Evolutionary conservation across 2,113 vertebrate species (phyloP), one percentile per base, ranked within the genome.

Genomic region (Prinia subflava): DNA sequence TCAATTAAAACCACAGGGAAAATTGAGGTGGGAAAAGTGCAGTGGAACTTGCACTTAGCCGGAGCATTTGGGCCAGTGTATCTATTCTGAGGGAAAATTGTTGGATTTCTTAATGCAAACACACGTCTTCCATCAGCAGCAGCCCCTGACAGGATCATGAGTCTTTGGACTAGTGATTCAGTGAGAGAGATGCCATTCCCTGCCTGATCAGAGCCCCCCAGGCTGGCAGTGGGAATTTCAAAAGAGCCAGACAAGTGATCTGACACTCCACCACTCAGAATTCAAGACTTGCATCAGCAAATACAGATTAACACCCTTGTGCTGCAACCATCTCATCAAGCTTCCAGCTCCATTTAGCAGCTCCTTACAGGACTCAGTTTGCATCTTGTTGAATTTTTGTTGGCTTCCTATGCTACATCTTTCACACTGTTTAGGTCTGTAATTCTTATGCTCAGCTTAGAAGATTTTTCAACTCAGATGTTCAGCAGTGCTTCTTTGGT

Each of bases 1-100:
- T 76, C 91, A 92, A 56, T 92, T 90, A 93, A 95, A 93, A 70
- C 46, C 69, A 15, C 35, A 19, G 62, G 37, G 46, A 89, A 93
- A 92, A 93, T 2, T 3, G 22, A 56, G 46, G 73, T 57, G 50
- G 76, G 46, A 73, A 69, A 52, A 77, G 65, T 2, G 2, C 17
- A 75, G 33, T 15, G n/a, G 25, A 33, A 76, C 52, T 83, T 19
- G 2, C 10, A 3, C 53, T 87, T 35, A n/a, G 41, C 47, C 44
- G 55, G 59, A 52, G 24, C 1, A 1, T 62, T 90, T 68, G 44
- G 52, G 37, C 60, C 79, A 93, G 1, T 22, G 5, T 24, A 5
- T 74, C 47, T 81, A 2, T 81, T 92, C 53, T 46, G 20, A 79
- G 37, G n/a, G 16, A 15, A 92, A 89, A 81, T 84, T 78, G 37